Evolutionary conservation across 2,888 invertebrate species (phyloP), one percentile per base, ranked within the genome.

Genomic region (Onthophagus sagittarius): DNA sequence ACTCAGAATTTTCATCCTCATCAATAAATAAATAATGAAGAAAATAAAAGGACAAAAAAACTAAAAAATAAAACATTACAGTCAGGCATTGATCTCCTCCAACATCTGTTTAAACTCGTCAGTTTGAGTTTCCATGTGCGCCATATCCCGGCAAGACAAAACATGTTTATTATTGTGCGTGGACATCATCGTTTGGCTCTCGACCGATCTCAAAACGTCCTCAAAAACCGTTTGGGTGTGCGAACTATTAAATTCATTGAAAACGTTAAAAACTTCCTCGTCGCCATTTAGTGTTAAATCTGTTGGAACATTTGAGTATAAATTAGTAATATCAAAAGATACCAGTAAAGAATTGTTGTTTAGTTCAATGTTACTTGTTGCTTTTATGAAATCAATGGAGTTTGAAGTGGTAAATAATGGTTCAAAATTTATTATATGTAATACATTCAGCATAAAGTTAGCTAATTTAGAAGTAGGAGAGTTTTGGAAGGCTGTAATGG

Each of bases 141-240:
- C 86, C 71, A 84, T 86, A 79, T 86, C 83, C 71, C 81, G 77
- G 70, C 80, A 79, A 74, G 74, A 74, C 39, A 79, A 64, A 23
- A 77, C 71, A 32, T 74, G 71, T 71, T 76, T 79, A 14, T 73
- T 75, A 15, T 77, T 79, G 15, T 78, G 79, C 62, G 80, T 80
- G 0, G 83, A 82, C 81, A 84, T 81, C 72, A 82, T 80, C 0
- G 90, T 90, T 81, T 90, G 90, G 9, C 90, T 90, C 81, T 90
- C 89, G 0, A 89, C 88, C 0, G 89, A 89, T 1, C 88, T 87
- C 13, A 89, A 84, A 33, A 87, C 82, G 76, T 89, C 89, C 72
- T 88, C 88, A 72, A 85, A 82, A 0, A 87, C 84, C 0, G 91
- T 91, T 81, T 91, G 91, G 0, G 91, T 91, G 80, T 91, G 89